Conservation (phyloP, 2,888 invertebrate species). For the Saturnia japonica region DNA sequence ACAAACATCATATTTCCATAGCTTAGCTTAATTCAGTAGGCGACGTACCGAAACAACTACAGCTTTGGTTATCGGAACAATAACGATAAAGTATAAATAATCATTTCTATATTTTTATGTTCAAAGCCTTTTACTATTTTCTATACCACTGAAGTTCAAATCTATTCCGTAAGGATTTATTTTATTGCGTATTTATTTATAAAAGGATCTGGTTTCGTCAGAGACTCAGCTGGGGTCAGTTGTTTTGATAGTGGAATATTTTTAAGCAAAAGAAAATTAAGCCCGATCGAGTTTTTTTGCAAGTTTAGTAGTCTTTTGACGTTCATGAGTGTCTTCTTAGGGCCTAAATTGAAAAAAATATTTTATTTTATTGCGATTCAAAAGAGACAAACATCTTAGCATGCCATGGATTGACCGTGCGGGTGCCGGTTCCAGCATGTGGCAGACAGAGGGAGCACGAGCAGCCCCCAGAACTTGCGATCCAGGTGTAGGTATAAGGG, state of each 20-base stretch:
- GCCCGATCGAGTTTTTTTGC: too few relatives aligned
- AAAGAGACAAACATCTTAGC: too few relatives aligned
- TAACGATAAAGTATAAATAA: neutral
- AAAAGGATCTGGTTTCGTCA: slow-evolving; percentile 6
- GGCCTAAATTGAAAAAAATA: too few relatives aligned
- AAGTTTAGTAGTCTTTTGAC: too few relatives aligned
- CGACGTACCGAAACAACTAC: neutral
- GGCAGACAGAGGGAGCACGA: too few relatives aligned
- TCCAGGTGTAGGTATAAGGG: too few relatives aligned
- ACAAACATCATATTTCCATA: neutral
- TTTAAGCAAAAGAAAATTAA: neutral
- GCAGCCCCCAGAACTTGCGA: too few relatives aligned
- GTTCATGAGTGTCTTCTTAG: too few relatives aligned
- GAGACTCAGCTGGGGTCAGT: neutral
- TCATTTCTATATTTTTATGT: slow-evolving; percentile 13
- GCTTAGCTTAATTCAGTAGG: neutral
- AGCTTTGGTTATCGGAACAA: neutral
- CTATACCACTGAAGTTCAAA: slow-evolving; percentile 6
- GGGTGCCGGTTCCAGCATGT: too few relatives aligned
- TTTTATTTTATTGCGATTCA: too few relatives aligned
- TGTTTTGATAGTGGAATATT: neutral
- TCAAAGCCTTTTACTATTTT: slow-evolving; percentile 2
- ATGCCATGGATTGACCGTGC: too few relatives aligned
- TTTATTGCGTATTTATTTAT: slow-evolving; percentile 17
- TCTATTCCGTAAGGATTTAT: slow-evolving; percentile 7